These are phyloP conservation scores for Brachypalpus laphriformis DNA, from an alignment of 2,888 invertebrate species.

Conservation along the genomic window DNA sequence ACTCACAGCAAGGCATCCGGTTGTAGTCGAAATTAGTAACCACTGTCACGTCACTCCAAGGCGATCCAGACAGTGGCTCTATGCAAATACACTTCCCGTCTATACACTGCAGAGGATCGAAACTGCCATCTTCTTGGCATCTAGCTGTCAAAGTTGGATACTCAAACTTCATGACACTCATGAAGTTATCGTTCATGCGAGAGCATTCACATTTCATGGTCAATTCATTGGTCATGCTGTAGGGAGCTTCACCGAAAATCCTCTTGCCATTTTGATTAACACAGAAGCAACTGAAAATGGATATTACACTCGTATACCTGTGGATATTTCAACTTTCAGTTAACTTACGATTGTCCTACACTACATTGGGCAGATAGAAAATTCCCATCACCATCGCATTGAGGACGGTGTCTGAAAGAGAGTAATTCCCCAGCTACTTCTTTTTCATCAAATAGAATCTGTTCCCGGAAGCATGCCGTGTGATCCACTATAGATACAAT, in stretches of 20 bases:
- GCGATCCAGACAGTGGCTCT: constrained; percentile 84
- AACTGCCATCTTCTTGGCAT: constrained; percentile 87
- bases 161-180: constrained; percentile 82
- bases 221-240: constrained; percentile 81
- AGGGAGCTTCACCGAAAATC: constrained; percentile 87
- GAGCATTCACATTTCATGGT: constrained; percentile 87
- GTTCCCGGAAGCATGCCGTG: constrained; percentile 71
- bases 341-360: constrained; percentile 87
- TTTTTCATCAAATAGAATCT: constrained; percentile 83
- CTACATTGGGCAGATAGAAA: constrained; percentile 85
- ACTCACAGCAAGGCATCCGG: constrained; percentile 83
- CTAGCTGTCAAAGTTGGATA: constrained; percentile 83
- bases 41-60: constrained; percentile 78
- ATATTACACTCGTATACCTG: background rate
- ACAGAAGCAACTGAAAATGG: constrained; percentile 85
- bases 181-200: constrained; percentile 84
- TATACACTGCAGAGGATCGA: constrained; percentile 87
- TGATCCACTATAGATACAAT: constrained; percentile 68
- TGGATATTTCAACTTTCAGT: background rate
- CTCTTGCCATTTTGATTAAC: constrained; percentile 85
- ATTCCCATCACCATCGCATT: constrained; percentile 87
- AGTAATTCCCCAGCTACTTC: constrained; percentile 84
- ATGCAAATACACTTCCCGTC: constrained; percentile 86
- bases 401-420: constrained; percentile 84
- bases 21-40: constrained; percentile 81